These are phyloP conservation scores for Cricetomys ansorgei DNA, from an alignment of 2,113 vertebrate species.

Conservation along the genomic window DNA sequence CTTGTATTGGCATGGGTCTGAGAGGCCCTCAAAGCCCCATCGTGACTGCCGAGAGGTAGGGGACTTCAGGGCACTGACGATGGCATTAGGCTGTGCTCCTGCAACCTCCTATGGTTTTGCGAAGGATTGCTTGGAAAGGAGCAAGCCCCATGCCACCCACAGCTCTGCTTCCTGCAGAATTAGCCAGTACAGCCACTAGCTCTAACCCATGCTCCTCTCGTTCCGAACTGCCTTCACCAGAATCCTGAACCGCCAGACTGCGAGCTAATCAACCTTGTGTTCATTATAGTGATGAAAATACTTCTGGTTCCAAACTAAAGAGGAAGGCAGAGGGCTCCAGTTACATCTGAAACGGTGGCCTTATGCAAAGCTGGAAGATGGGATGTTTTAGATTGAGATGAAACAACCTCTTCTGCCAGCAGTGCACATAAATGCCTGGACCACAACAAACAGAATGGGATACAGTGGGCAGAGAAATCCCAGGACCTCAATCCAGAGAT, in stretches of 20 bases:
- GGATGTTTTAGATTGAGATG: neutral
- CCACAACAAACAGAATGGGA: neutral
- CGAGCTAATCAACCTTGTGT: neutral
- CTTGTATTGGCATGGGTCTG: neutral
- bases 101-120: fast-evolving
- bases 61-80: neutral
- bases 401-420: neutral
- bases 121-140: no score
- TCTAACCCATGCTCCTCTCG: no score
- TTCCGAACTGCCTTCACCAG: neutral
- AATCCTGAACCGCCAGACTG: neutral
- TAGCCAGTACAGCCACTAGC: no score
- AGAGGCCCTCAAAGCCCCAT: neutral
- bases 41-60: neutral
- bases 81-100: neutral
- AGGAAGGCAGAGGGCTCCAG: no score
- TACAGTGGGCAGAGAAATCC: neutral
- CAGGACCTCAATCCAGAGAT: neutral
- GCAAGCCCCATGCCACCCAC: neutral
- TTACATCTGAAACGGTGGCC: neutral
- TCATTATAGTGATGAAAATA: neutral
- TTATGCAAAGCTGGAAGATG: neutral
- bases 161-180: neutral
- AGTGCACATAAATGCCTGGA: no score
- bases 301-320: neutral